Conservation (phyloP, 1,140 invertebrate genomes). For the Hylyphantes graminicola region DNA sequence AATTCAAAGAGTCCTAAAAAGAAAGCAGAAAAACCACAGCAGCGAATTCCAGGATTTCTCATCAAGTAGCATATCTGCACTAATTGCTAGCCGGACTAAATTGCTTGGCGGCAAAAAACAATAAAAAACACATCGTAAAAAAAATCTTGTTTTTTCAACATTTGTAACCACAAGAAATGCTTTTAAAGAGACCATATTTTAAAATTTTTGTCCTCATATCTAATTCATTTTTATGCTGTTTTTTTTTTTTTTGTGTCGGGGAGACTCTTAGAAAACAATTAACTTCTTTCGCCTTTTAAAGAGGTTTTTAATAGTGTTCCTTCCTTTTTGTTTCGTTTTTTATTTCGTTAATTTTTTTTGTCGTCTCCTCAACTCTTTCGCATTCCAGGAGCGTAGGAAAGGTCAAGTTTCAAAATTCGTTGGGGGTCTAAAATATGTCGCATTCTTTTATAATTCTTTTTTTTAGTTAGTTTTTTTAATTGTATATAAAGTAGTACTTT, state of each 20-base stretch:
- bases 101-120: slow-evolving; percentile 24
- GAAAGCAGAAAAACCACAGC: neutral
- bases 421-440: slow-evolving; percentile 40
- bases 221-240: slow-evolving; percentile 48
- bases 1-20: no score
- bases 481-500: slow-evolving; percentile 35
- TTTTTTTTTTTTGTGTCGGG: slow-evolving; percentile 23
- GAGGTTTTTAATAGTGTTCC: slow-evolving; percentile 54
- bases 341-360: neutral
- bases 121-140: neutral
- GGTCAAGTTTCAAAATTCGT: slow-evolving; percentile 18
- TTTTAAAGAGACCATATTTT: slow-evolving; percentile 46
- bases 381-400: neutral
- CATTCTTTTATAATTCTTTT: slow-evolving; percentile 32
- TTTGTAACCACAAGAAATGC: slow-evolving; percentile 25
- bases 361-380: no score
- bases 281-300: slow-evolving; percentile 47
- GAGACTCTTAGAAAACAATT: slow-evolving; percentile 52
- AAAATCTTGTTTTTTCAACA: neutral
- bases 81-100: slow-evolving; percentile 44
- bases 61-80: slow-evolving; percentile 46
- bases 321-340: slow-evolving; percentile 16
- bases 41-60: slow-evolving; percentile 45
- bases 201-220: slow-evolving; percentile 40
- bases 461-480: slow-evolving; percentile 13